Evolutionary conservation across 2,888 invertebrate species (phyloP).

Genomic region (Dasypolia templi): DNA sequence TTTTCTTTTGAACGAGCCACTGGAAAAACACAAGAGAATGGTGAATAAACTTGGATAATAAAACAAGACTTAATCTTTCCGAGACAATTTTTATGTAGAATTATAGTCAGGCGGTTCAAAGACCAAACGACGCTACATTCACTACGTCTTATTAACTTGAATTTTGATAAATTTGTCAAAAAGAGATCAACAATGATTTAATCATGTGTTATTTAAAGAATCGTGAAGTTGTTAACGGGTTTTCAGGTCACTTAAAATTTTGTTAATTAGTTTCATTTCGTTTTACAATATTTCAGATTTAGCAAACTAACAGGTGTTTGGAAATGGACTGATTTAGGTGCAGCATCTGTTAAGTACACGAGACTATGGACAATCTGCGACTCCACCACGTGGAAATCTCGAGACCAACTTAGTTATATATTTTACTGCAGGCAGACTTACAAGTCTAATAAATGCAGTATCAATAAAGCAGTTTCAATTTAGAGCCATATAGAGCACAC

Average conservation of each 20-base stretch:
- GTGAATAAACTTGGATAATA: conserved; percentile 6
- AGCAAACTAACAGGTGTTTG: background rate
- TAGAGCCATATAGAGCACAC: background rate
- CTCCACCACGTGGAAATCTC: background rate
- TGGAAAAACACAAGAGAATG: conserved; percentile 68
- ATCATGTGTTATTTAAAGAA: background rate
- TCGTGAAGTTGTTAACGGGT: background rate
- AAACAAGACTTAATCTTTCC: background rate
- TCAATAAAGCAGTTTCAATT: conserved; percentile 5
- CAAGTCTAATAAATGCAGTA: background rate
- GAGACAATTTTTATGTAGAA: conserved; percentile 10
- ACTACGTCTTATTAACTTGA: conserved; percentile 1
- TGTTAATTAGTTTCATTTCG: background rate
- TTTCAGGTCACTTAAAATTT: background rate
- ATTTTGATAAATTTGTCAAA: background rate
- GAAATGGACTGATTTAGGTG: background rate
- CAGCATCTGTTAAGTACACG: background rate
- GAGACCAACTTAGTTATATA: background rate
- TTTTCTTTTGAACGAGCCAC: conserved; percentile 77
- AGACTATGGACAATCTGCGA: background rate
- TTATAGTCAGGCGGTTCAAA: conserved; percentile 9
- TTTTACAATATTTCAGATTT: background rate
- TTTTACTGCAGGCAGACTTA: background rate
- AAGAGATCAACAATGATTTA: background rate
- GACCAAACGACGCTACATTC: conserved; percentile 1